Evolutionary conservation across 2,888 invertebrate species (phyloP).

Genomic region (Teleiodes luculella): DNA sequence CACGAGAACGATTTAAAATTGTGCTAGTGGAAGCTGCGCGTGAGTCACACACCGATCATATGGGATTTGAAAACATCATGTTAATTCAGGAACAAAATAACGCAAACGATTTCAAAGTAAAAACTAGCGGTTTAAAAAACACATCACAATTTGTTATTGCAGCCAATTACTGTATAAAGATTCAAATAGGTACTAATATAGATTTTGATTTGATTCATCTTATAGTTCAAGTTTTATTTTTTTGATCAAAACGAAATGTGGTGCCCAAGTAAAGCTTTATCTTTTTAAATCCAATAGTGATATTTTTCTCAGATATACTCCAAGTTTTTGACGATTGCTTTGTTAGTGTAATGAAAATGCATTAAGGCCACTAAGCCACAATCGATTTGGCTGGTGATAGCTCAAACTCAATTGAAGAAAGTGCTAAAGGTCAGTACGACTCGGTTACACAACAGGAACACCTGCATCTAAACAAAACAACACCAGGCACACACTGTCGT

Average conservation of each 20-base stretch:
- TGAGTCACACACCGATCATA: neutral
- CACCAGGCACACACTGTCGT: neutral
- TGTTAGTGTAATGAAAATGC: neutral
- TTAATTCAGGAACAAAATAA: neutral
- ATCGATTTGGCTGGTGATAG: neutral
- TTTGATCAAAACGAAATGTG: too few species aligned
- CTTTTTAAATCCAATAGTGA: too few species aligned
- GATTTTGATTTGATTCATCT: too few species aligned
- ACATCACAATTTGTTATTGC: too few species aligned
- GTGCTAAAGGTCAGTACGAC: slow-evolving; percentile 1
- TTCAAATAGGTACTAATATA: too few species aligned
- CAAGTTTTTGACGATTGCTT: neutral
- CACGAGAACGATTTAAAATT: slow-evolving; percentile 24
- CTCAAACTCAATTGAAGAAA: neutral
- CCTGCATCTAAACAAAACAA: neutral
- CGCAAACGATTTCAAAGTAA: too few species aligned
- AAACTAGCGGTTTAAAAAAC: too few species aligned
- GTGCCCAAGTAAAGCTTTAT: too few species aligned
- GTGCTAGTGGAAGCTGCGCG: neutral
- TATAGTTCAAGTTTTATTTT: too few species aligned
- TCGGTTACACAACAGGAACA: neutral
- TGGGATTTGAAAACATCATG: neutral
- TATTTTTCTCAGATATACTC: too few species aligned
- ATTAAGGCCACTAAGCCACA: neutral
- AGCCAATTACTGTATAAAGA: too few species aligned